phyloP scores from a whole-genome alignment of 2,113 vertebrate genomes.

The Electrona antarctica region DNA sequence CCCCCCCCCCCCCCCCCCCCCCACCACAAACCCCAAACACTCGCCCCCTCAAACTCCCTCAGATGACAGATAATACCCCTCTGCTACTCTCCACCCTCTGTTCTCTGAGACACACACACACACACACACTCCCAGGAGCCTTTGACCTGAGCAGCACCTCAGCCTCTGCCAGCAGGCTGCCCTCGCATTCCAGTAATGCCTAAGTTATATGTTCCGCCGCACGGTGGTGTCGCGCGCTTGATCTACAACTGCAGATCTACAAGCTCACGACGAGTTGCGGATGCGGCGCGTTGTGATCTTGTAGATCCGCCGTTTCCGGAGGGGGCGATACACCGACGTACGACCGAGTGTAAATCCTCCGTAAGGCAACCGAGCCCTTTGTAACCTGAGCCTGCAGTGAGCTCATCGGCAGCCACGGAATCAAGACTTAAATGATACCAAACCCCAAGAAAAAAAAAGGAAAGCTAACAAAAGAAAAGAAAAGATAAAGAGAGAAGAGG shows the following conservation, averaged over 20 bases:
- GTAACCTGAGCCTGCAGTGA: conserved; percentile 74
- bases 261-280: no score
- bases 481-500: conserved; percentile 16
- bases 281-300: no score
- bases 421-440: conserved; percentile 69
- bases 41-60: conserved; percentile 37
- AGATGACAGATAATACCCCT: conserved; percentile 53
- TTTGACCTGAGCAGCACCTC: conserved; percentile 73
- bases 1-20: conserved; percentile 45
- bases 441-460: conserved; percentile 40
- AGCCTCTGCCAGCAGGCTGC: conserved; percentile 55
- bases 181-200: conserved; percentile 70
- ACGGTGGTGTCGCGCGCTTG: no score
- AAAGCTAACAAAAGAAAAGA: conserved; percentile 16
- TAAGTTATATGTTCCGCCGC: no score
- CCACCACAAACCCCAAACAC: no score
- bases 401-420: conserved; percentile 70
- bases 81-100: conserved; percentile 25
- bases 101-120: not conserved
- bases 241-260: no score
- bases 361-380: conserved; percentile 28
- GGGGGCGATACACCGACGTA: no score
- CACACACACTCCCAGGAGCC: conserved; percentile 46
- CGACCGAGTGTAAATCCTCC: no score
- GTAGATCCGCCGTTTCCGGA: no score